Evolutionary conservation across 2,888 invertebrate species (phyloP).

Genomic region (Nebria brevicollis): DNA sequence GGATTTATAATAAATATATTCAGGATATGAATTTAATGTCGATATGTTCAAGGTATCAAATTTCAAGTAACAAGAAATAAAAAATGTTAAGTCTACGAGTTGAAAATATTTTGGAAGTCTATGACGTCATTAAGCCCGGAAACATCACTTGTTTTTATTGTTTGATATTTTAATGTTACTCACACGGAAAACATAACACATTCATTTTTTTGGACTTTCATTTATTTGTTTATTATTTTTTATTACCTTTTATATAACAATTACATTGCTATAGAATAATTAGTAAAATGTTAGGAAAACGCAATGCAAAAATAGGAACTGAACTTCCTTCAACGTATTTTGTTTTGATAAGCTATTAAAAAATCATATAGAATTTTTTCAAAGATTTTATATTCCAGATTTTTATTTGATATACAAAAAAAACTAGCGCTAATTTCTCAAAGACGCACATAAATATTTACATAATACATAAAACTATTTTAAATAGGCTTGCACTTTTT

Average conservation of each 20-base stretch:
- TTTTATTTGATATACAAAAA: neutral
- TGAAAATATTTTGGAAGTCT: neutral
- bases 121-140: constrained; percentile 11
- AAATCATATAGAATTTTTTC: no score
- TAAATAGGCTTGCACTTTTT: neutral
- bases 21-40: neutral
- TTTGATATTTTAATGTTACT: neutral
- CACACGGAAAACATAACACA: neutral
- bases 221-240: neutral
- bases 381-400: neutral
- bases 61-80: neutral
- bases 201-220: constrained; percentile 8
- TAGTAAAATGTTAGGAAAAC: neutral
- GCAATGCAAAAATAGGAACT: no score
- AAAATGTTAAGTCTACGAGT: neutral
- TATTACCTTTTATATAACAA: neutral
- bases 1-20: no score
- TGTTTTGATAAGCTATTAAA: no score
- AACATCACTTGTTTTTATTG: constrained; percentile 10
- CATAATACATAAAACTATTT: neutral
- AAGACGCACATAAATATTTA: neutral
- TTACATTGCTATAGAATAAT: neutral
- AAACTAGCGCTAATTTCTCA: neutral
- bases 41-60: neutral
- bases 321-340: no score